Evolutionary conservation across 1,140 invertebrate genomes (phyloP).

Genomic region (Orchesella cincta): DNA sequence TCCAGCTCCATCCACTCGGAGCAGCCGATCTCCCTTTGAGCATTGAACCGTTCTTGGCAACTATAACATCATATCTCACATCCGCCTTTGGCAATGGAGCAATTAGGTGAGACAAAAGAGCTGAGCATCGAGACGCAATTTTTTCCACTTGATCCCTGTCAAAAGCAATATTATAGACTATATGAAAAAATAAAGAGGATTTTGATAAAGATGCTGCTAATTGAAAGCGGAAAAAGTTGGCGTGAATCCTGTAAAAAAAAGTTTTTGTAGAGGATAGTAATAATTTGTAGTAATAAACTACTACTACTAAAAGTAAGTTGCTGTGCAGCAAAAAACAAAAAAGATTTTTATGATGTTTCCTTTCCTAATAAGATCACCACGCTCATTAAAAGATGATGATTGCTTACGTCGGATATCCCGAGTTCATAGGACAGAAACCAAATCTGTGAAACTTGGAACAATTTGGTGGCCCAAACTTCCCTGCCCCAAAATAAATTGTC

Average conservation of each 20-base stretch:
- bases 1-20: conserved; percentile 48
- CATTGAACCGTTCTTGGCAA: conserved; percentile 29
- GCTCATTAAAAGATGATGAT: not conserved
- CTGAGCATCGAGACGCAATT: conserved; percentile 47
- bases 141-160: conserved; percentile 45
- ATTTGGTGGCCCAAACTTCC: conserved; percentile 35
- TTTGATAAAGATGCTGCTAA: not conserved
- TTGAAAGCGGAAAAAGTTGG: not conserved
- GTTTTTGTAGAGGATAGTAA: not conserved
- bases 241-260: not conserved
- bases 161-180: conserved; percentile 33
- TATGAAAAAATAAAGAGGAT: not conserved
- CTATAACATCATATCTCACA: conserved; percentile 47
- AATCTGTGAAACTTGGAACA: conserved; percentile 49
- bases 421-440: conserved; percentile 48
- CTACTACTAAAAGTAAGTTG: not conserved
- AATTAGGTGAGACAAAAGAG: conserved; percentile 48
- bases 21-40: conserved; percentile 27
- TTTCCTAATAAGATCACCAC: not conserved
- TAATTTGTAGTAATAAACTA: not conserved
- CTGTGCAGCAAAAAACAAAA: not conserved
- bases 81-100: conserved; percentile 48
- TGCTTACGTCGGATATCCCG: conserved; percentile 48
- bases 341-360: not conserved
- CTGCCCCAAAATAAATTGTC: conserved; percentile 14